Evolutionary conservation across 2,797 vertebrate species (phyloP).

Genomic region (Enteromius argenteus): DNA sequence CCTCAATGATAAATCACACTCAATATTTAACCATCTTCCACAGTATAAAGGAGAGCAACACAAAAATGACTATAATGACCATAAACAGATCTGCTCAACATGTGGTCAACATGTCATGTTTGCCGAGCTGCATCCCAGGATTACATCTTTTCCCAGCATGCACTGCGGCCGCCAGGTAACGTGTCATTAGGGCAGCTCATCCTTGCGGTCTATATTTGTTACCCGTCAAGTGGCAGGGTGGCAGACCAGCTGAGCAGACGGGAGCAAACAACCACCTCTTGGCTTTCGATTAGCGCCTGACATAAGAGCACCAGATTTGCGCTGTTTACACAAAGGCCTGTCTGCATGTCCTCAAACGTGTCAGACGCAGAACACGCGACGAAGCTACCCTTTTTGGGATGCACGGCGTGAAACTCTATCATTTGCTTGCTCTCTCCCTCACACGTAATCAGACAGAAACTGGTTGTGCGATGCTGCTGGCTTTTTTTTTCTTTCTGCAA

Average conservation of each 20-base stretch:
- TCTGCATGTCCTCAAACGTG: slow-evolving; percentile 47
- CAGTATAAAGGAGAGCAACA: neutral
- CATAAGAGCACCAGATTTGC: slow-evolving; percentile 49
- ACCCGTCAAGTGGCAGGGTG: slow-evolving; percentile 28
- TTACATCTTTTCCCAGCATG: slow-evolving; percentile 56
- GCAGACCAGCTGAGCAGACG: slow-evolving; percentile 15
- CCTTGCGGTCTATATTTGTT: slow-evolving; percentile 52
- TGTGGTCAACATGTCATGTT: slow-evolving; percentile 35
- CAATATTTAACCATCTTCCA: neutral
- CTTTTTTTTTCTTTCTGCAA: slow-evolving; percentile 43
- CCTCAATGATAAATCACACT: no score
- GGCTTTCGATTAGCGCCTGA: slow-evolving; percentile 33
- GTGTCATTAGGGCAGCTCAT: slow-evolving; percentile 57
- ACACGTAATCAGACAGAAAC: slow-evolving; percentile 48
- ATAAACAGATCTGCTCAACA: slow-evolving; percentile 15
- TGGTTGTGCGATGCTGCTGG: slow-evolving; percentile 63
- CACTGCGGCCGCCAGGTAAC: slow-evolving; percentile 52
- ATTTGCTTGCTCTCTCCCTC: slow-evolving; percentile 12
- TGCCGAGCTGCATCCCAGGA: slow-evolving; percentile 39
- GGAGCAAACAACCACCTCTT: slow-evolving; percentile 25
- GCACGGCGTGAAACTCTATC: neutral
- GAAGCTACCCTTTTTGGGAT: slow-evolving; percentile 15
- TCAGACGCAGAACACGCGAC: slow-evolving; percentile 45
- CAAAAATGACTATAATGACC: slow-evolving; percentile 16
- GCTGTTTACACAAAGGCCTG: slow-evolving; percentile 46